Conservation (phyloP, 2,797 vertebrate genomes). For the Hyperoplus immaculatus region DNA sequence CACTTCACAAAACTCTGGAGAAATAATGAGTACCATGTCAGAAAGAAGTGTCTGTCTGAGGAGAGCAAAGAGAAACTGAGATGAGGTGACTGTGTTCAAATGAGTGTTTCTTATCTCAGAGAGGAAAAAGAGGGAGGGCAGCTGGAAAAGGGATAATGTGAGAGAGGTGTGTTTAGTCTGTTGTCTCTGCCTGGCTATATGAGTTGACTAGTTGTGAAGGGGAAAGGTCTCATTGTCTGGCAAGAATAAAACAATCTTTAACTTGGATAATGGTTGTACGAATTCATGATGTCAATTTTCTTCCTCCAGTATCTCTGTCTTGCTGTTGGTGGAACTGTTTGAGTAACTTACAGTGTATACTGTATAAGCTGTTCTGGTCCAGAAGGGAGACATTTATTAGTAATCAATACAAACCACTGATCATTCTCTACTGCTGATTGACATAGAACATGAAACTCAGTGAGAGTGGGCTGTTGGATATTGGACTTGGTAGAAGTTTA, state of each 20-base stretch:
- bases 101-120: no score
- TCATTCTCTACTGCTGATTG: conserved; percentile 30
- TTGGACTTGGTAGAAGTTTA: conserved; percentile 17
- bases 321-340: conserved; percentile 3
- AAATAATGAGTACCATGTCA: no score
- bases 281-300: conserved; percentile 23
- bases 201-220: not conserved
- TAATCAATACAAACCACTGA: conserved; percentile 12
- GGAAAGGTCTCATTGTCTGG: conserved; percentile 41
- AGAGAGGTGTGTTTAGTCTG: no score
- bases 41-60: no score
- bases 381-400: conserved; percentile 8
- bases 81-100: no score
- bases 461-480: conserved; percentile 20
- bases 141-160: no score
- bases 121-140: no score
- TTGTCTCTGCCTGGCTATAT: no score
- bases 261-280: conserved; percentile 27
- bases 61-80: no score
- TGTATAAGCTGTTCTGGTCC: not conserved
- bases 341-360: not conserved
- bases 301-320: conserved; percentile 19
- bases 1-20: no score
- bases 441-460: conserved; percentile 24
- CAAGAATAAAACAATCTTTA: conserved; percentile 29